Evolutionary conservation across 2,797 vertebrate species (phyloP).

Genomic region (Cichlasoma orientale): DNA sequence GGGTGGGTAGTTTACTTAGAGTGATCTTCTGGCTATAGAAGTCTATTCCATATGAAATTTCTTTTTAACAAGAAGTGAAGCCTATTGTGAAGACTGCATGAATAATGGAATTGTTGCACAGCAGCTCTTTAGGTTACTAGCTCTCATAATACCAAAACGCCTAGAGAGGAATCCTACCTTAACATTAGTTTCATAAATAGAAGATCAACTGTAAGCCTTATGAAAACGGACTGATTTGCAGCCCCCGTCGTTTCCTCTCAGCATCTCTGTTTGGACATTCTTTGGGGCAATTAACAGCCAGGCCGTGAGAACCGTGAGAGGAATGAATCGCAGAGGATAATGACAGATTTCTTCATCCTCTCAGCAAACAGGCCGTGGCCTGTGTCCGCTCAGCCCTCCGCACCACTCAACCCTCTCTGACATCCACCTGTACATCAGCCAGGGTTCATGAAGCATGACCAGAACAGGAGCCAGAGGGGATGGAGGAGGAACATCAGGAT

Average conservation of each 20-base stretch:
- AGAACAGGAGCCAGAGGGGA: conserved; percentile 25
- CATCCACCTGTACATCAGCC: conserved; percentile 55
- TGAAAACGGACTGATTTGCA: conserved; percentile 11
- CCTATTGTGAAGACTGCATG: not conserved
- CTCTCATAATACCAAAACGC: conserved; percentile 23
- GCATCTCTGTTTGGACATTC: conserved; percentile 51
- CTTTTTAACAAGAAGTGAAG: not conserved
- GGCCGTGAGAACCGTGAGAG: conserved; percentile 47
- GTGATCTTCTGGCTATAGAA: not conserved
- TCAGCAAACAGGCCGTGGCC: conserved; percentile 58
- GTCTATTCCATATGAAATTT: not conserved
- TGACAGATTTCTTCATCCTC: conserved; percentile 59
- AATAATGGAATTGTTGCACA: not conserved
- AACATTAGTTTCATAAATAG: conserved; percentile 20
- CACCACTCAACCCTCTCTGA: not conserved
- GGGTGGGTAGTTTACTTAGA: not conserved
- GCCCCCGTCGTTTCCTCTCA: not conserved
- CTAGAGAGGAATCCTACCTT: conserved; percentile 29
- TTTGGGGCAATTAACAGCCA: conserved; percentile 47
- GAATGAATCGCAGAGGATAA: conserved; percentile 65
- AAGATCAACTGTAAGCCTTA: not conserved
- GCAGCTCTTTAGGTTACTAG: not conserved
- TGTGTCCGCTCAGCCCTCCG: not conserved
- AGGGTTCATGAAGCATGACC: conserved; percentile 53
- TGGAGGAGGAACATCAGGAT: conserved; percentile 14